Conservation (phyloP, 2,888 invertebrate genomes). For the Podotricha telesiphe region DNA sequence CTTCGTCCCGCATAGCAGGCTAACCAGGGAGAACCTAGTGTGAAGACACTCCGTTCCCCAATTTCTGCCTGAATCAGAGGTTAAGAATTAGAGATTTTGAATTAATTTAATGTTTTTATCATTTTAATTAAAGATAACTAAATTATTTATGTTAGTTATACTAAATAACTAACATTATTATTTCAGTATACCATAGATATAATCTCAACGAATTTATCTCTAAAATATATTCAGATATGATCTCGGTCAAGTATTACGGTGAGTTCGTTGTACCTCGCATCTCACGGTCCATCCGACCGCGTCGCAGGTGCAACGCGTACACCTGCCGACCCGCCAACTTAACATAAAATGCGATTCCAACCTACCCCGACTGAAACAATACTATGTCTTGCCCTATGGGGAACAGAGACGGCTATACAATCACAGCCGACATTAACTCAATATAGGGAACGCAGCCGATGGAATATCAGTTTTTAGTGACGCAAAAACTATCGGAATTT, state of each 20-base stretch:
- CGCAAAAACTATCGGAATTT: conserved; percentile 83
- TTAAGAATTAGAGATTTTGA: neutral
- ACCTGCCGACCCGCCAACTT: conserved; percentile 80
- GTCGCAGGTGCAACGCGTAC: conserved; percentile 78
- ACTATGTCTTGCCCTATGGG: conserved; percentile 59
- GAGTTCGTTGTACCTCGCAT: conserved; percentile 79
- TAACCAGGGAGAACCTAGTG: too few species aligned
- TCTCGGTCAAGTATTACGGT: conserved; percentile 39
- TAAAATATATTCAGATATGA: conserved; percentile 35
- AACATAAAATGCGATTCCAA: conserved; percentile 82
- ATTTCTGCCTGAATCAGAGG: too few species aligned
- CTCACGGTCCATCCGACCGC: conserved; percentile 68
- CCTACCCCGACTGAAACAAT: conserved; percentile 73
- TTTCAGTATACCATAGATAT: neutral
- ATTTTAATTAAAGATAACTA: neutral
- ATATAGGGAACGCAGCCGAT: conserved; percentile 78
- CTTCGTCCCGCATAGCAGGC: too few species aligned
- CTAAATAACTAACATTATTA: neutral
- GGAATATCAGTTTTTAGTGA: conserved; percentile 81
- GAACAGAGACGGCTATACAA: conserved; percentile 68
- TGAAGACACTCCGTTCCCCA: too few species aligned
- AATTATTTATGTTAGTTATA: neutral
- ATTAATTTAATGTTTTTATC: too few species aligned
- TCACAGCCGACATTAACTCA: conserved; percentile 81
- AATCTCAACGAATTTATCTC: conserved; percentile 3